Evolutionary conservation across 2,113 vertebrate genomes (phyloP), one percentile per base, ranked within the genome.

Genomic region (Trachemys scripta): DNA sequence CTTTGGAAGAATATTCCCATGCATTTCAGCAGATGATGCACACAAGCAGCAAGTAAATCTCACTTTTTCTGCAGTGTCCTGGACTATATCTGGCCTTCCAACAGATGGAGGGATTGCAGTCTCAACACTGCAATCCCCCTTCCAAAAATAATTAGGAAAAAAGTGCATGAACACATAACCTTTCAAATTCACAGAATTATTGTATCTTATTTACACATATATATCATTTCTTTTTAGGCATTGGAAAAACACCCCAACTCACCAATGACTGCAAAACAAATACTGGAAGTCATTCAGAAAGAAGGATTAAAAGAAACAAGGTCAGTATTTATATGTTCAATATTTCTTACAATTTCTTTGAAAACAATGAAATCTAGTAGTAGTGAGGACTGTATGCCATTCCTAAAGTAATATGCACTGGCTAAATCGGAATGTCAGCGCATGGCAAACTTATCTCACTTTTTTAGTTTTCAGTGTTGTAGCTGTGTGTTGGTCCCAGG

Each of bases 281-380:
- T 99, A 98, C 88, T 99, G 98, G 98, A 99, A 98, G 98, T 99
- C 95, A 99, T 99, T 98, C 99, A 99, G 97, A 99, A 99, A 97
- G 99, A 99, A 98, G 99, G 99, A 51, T 97, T 99, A 97, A 99
- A 99, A 98, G 98, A 99, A 98, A 99, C 98, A 98, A 99, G 99
- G 99, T 99, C 95, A 97, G 98, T 98, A 95, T 94, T 96, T 59
- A 2, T 95, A 51, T 86, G 88, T 92, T 85, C 35, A 95, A 62
- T 89, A 17, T 85, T 84, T 97, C 53, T 93, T 91, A 9, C 47
- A 69, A 1, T 87, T 69, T 93, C n/a, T 96, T 87, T 94, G 80
- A 79, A 49, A 49, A 76, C 76, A 59, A 38, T 96, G 84, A 88
- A 0, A 45, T 57, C n/a, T 13, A 51, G 20, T 0, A 19, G 76